A percentile compares a stretch with the other conserved stretches of the same genome.
These are phyloP conservation scores for Mactromeris polynyma DNA, from an alignment of 2,888 invertebrate species.

Conservation along the genomic window DNA sequence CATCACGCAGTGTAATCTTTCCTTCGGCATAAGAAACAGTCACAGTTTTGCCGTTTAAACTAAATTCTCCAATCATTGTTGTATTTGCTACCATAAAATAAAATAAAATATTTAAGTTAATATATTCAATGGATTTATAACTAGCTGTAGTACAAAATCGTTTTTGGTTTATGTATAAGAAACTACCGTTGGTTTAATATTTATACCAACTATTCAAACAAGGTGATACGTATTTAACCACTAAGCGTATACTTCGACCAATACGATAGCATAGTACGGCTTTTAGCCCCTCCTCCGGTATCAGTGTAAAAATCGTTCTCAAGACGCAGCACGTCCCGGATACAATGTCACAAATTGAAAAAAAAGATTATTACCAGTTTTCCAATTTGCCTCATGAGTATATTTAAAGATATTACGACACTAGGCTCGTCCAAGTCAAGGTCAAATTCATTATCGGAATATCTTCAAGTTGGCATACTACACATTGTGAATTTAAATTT, in stretches of 20 bases:
- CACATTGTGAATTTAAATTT: neutral
- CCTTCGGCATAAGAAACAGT: conserved; percentile 30
- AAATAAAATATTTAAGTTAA: neutral
- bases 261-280: neutral
- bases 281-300: neutral
- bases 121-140: neutral
- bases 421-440: neutral
- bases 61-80: conserved; percentile 51
- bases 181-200: neutral
- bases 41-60: conserved; percentile 25
- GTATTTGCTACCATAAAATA: neutral
- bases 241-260: neutral
- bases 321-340: neutral
- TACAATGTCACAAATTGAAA: neutral
- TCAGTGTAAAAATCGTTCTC: neutral
- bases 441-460: neutral
- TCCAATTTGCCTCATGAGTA: neutral
- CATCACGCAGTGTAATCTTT: conserved; percentile 14
- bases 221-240: neutral
- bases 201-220: neutral
- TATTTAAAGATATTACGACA: neutral
- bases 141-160: neutral
- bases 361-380: neutral
- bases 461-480: neutral
- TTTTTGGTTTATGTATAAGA: neutral